Evolutionary conservation across 2,888 invertebrate genomes (phyloP).

Genomic region (Metacarcinus magister): DNA sequence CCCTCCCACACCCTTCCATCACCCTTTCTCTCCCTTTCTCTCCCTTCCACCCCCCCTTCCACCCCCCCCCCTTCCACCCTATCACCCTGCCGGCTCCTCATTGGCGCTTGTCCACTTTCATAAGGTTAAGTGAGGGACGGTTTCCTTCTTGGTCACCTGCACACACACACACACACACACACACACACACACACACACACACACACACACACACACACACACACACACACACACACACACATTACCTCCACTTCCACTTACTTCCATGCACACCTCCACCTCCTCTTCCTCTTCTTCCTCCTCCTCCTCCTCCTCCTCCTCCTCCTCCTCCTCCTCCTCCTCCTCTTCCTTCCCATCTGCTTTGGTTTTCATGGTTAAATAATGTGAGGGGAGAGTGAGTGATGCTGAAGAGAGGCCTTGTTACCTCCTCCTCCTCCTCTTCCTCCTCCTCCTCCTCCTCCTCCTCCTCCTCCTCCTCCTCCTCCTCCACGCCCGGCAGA

Average conservation of each 20-base stretch:
- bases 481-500: constrained; percentile 58
- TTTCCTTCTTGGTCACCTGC: neutral
- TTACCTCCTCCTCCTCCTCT: neutral
- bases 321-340: too few relatives aligned
- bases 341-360: neutral
- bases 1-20: neutral
- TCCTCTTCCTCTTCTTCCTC: neutral
- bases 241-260: neutral
- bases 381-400: constrained; percentile 10
- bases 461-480: neutral
- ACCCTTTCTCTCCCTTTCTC: neutral
- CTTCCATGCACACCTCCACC: neutral
- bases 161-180: neutral
- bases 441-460: neutral
- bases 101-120: neutral
- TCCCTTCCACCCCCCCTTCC: neutral
- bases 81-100: too few relatives aligned
- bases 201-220: neutral
- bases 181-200: neutral
- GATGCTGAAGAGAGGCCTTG: neutral
- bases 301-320: constrained; percentile 1
- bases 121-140: too few relatives aligned
- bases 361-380: neutral
- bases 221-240: neutral
- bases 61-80: too few relatives aligned